phyloP scores from a whole-genome alignment of 2,888 invertebrate species.

The Lacanobia oleracea region DNA sequence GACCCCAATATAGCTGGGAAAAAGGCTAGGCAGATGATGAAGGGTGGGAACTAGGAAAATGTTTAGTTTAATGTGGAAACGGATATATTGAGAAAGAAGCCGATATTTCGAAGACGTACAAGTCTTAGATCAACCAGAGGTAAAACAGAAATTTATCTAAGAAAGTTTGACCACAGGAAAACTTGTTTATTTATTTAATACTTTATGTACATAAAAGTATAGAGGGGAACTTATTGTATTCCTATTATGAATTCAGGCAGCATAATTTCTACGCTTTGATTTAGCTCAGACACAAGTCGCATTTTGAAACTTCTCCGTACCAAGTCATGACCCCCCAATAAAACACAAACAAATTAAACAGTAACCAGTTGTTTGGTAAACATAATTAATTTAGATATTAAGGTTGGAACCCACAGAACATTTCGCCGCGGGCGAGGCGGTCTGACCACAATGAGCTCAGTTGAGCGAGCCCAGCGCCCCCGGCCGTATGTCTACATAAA shows the following conservation, averaged over 20 bases:
- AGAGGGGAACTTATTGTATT: not conserved
- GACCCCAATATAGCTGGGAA: no score
- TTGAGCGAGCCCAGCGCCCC: slow-evolving; percentile 4
- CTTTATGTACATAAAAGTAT: no score
- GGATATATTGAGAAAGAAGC: not conserved
- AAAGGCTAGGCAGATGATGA: no score
- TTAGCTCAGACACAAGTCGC: not conserved
- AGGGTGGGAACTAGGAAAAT: no score
- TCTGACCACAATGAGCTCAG: slow-evolving; percentile 24
- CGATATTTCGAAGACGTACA: not conserved
- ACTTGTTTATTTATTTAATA: no score
- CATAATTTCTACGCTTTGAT: not conserved
- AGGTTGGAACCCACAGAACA: slow-evolving; percentile 31
- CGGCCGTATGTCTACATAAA: slow-evolving; percentile 14
- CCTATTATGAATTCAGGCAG: not conserved
- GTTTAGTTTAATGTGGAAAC: no score
- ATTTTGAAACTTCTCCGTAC: not conserved
- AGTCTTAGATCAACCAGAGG: not conserved
- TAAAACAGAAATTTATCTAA: not conserved
- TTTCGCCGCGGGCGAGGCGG: slow-evolving; percentile 34
- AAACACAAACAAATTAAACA: slow-evolving; percentile 32
- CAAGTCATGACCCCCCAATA: not conserved
- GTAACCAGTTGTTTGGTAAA: slow-evolving; percentile 39
- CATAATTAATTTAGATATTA: slow-evolving; percentile 53
- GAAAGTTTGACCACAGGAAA: no score